phyloP scores from a whole-genome alignment of 2,113 vertebrate species.

The Ctenodactylus gundi region DNA sequence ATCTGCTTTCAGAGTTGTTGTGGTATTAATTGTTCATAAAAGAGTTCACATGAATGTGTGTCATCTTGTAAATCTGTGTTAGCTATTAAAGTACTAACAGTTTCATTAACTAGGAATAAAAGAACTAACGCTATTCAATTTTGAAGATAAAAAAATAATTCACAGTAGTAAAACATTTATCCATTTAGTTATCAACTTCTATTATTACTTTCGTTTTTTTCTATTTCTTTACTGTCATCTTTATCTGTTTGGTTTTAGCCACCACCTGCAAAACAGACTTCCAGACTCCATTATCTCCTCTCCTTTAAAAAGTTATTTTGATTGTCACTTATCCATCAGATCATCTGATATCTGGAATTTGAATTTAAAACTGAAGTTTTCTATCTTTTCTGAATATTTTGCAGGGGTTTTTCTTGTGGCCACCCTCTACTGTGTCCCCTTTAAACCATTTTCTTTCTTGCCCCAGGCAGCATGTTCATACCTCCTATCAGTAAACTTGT shows the following conservation, averaged over 20 bases:
- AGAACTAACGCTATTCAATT: background rate
- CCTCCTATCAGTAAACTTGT: background rate
- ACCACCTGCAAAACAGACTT: background rate
- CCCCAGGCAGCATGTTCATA: background rate
- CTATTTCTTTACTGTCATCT: background rate
- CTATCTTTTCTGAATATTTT: background rate
- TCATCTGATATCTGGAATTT: background rate
- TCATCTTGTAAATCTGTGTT: background rate
- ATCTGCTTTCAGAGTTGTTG: background rate
- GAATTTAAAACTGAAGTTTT: background rate
- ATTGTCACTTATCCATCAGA: background rate
- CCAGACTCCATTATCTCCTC: background rate
- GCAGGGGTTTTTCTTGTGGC: background rate
- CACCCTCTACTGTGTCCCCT: background rate
- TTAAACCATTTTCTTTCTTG: background rate
- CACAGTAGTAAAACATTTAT: background rate
- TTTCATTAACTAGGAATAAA: background rate
- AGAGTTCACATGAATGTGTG: background rate
- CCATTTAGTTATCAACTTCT: background rate
- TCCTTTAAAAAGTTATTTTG: background rate
- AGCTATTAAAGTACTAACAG: background rate
- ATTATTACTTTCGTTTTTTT: background rate
- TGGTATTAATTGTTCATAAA: background rate
- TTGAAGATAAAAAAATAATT: background rate
- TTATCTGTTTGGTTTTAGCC: background rate